These are phyloP conservation scores for Eupithecia inturbata DNA, from an alignment of 2,888 invertebrate species.

Conservation along the genomic window DNA sequence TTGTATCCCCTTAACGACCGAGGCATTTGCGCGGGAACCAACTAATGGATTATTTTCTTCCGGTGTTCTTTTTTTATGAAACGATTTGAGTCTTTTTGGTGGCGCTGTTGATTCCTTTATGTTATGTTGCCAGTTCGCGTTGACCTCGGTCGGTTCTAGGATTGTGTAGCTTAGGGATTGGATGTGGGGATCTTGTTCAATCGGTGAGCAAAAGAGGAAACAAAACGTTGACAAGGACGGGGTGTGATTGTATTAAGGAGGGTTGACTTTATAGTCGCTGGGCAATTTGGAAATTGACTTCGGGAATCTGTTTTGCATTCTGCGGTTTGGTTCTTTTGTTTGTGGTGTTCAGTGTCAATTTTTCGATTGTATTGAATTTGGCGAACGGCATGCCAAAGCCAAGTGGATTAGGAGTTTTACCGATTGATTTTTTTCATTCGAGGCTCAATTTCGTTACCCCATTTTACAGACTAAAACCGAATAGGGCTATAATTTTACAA, in stretches of 20 bases:
- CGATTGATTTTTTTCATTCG: neutral
- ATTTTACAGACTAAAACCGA: neutral
- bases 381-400: constrained; percentile 47
- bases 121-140: constrained; percentile 53
- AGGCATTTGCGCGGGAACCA: constrained; percentile 77
- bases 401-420: constrained; percentile 55
- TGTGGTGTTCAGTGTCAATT: constrained; percentile 69
- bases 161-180: constrained; percentile 21
- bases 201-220: constrained; percentile 73
- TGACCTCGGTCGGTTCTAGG: constrained; percentile 52
- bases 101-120: constrained; percentile 60
- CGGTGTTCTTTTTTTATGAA: constrained; percentile 75
- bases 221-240: constrained; percentile 82
- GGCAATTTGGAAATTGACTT: constrained; percentile 83
- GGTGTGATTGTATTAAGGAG: constrained; percentile 82
- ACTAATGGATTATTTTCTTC: constrained; percentile 84
- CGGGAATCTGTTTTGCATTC: constrained; percentile 75
- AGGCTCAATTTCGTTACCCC: neutral
- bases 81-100: constrained; percentile 63
- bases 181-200: constrained; percentile 54
- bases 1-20: constrained; percentile 75
- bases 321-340: constrained; percentile 72
- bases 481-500: neutral
- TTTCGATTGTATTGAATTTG: constrained; percentile 66
- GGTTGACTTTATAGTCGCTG: constrained; percentile 80